Percentiles rank a stretch among this genome's conserved stretches.
Evolutionary conservation across 2,797 vertebrate species (phyloP).

Genomic region (Pangasius mekongensis): DNA sequence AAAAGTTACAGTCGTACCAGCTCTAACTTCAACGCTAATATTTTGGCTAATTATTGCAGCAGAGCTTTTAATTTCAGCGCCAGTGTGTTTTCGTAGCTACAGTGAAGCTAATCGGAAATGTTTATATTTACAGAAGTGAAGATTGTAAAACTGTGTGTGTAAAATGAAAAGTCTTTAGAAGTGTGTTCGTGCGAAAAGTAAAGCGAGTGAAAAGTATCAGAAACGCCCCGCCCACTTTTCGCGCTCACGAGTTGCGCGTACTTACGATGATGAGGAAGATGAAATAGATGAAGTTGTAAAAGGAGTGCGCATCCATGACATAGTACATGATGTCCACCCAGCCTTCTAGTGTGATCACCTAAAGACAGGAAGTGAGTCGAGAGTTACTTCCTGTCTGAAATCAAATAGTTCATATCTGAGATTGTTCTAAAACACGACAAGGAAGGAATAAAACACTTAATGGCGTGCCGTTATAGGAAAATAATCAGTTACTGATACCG

Average conservation of each 20-base stretch:
- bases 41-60: neutral
- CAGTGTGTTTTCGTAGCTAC: neutral
- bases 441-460: neutral
- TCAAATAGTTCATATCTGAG: neutral
- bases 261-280: slow-evolving; percentile 82
- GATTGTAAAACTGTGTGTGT: too few relatives aligned
- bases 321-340: slow-evolving; percentile 99
- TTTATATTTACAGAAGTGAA: too few relatives aligned
- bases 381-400: neutral
- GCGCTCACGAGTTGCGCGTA: neutral
- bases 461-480: neutral
- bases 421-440: neutral
- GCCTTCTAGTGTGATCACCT: slow-evolving; percentile 98
- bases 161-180: too few relatives aligned
- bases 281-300: slow-evolving; percentile 84
- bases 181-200: too few relatives aligned
- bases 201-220: too few relatives aligned
- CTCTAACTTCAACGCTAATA: too few relatives aligned
- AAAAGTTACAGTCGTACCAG: too few relatives aligned
- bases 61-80: neutral
- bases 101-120: neutral
- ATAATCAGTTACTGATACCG: neutral
- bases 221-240: too few relatives aligned
- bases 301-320: slow-evolving; percentile 97
- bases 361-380: slow-evolving; percentile 27